A percentile compares a stretch with the other conserved stretches of the same genome.
These are phyloP conservation scores for Sander lucioperca DNA, from an alignment of 2,113 vertebrate species.

Conservation along the genomic window DNA sequence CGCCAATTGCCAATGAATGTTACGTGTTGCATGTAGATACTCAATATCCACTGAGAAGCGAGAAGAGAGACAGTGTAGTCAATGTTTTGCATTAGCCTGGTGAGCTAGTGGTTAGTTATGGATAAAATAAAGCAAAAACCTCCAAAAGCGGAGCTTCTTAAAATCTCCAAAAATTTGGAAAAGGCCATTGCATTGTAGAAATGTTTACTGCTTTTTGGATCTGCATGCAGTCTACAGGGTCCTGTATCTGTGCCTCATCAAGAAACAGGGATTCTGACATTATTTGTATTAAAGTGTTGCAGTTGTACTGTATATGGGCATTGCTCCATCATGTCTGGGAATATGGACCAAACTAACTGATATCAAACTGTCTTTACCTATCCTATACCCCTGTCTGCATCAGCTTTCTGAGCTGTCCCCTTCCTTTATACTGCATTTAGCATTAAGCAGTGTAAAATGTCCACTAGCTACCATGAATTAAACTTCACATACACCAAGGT, in stretches of 20 bases:
- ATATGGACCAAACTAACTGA: not conserved
- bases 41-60: not conserved
- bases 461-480: constrained; percentile 6
- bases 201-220: too few relatives aligned
- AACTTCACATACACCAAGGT: constrained; percentile 1
- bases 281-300: too few relatives aligned
- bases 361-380: not conserved
- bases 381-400: not conserved
- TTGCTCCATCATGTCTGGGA: not conserved
- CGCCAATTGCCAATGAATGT: not conserved
- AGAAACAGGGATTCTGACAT: not conserved
- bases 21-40: not conserved
- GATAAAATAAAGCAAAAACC: too few relatives aligned
- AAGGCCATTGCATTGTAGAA: not conserved
- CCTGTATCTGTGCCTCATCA: not conserved
- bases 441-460: constrained; percentile 19
- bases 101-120: too few relatives aligned
- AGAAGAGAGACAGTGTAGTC: too few relatives aligned
- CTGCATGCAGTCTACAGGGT: not conserved
- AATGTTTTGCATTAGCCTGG: not conserved
- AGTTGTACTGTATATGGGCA: not conserved
- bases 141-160: too few relatives aligned
- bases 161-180: not conserved
- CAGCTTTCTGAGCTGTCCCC: not conserved
- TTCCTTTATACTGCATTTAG: not conserved